phyloP scores from a whole-genome alignment of 2,888 invertebrate genomes.

The Caenorhabditis imperialis region DNA sequence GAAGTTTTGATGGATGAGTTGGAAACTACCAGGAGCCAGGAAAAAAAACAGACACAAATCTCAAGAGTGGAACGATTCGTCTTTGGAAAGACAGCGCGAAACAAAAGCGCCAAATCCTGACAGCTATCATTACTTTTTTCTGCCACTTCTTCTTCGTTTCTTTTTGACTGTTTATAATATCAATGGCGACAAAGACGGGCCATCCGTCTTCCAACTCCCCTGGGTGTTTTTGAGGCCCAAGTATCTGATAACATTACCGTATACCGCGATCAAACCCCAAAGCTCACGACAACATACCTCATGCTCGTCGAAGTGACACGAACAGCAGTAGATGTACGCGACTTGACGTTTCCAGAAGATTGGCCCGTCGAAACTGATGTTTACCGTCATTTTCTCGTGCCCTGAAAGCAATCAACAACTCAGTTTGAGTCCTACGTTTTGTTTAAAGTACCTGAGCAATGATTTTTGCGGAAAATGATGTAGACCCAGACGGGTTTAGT shows the following conservation, averaged over 20 bases:
- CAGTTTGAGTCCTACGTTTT: too few relatives aligned
- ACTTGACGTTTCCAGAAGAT: constrained; percentile 78
- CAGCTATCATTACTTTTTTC: constrained; percentile 53
- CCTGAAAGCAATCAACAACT: constrained; percentile 55
- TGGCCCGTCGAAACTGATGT: constrained; percentile 77
- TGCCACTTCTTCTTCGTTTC: constrained; percentile 15
- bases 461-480: constrained; percentile 77
- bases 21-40: constrained; percentile 1
- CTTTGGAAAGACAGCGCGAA: constrained; percentile 17
- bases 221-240: constrained; percentile 36
- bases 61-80: constrained; percentile 49
- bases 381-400: constrained; percentile 77
- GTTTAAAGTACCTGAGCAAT: constrained; percentile 70
- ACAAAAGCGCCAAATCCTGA: constrained; percentile 22
- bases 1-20: constrained; percentile 40
- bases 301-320: constrained; percentile 78
- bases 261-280: neutral
- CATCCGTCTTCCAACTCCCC: constrained; percentile 38
- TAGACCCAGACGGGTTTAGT: constrained; percentile 78
- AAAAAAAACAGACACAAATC: constrained; percentile 39
- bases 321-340: constrained; percentile 77
- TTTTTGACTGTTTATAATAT: constrained; percentile 52
- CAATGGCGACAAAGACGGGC: constrained; percentile 44
- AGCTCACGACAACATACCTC: constrained; percentile 73
- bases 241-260: constrained; percentile 52